Evolutionary conservation across 2,113 vertebrate species (phyloP), one percentile per base, ranked within the genome.

Genomic region (Cyphomyrus plagiostoma): DNA sequence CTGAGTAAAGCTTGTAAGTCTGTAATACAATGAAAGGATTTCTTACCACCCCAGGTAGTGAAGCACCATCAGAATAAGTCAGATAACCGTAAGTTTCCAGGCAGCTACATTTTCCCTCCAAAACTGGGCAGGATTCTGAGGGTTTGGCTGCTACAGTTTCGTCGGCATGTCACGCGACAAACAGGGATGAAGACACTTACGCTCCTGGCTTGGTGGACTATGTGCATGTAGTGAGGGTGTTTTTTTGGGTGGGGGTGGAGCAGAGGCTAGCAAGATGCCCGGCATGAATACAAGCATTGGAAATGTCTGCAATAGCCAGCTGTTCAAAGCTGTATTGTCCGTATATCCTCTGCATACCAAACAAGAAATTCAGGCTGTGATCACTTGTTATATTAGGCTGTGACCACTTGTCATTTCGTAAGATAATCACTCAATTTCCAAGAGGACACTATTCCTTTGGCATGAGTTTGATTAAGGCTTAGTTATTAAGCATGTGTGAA

Each of bases 41-140:
- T 89, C 88, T 89, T 89, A 89, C 88, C 88, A 13, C 30, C 88
- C 30, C 30, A 53, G 48, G 30, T 45, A 48, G 30, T n/a, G 80
- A 23, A 85, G 53, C 77, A 42, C 9, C 77, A 42, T 46, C 52
- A 50, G 10, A 83, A 19, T 48, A n/a, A 56, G 11, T 42, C 26
- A 26, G 74, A 83, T 84, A 84, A 48, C 77, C 39, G 4, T 46
- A 17, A 11, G 26, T 6, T 88, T 15, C 35, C 6, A 42, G 35
- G 5, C 30, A 1, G 23, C 50, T 26, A 42, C 35, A 82, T 23
- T 62, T 46, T 56, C n/a, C 53, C 77, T 46, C 87, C 56, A 46
- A n/a, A 42, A 53, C 53, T 23, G 17, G 52, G 6, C 23, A 66
- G 26, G 39, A 88, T n/a, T 48, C 39, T 62, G 70, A 56, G 30